These are phyloP conservation scores for Hydrotaea cyrtoneurina DNA, from an alignment of 2,888 invertebrate genomes.

Conservation along the genomic window DNA sequence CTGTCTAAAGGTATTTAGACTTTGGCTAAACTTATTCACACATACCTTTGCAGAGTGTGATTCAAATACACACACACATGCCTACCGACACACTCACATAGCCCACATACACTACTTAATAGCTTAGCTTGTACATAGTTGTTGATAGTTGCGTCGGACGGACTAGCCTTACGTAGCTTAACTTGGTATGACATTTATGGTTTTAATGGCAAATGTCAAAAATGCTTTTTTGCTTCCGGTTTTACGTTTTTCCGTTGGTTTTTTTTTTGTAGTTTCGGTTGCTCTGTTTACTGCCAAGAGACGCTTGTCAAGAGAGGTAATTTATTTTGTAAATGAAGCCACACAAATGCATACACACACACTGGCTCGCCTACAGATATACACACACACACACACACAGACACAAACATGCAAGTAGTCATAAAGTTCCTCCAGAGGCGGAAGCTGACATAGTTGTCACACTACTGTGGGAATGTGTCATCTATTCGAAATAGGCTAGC, in stretches of 20 bases:
- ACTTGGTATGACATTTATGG: conserved; percentile 79
- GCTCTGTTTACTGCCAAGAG: conserved; percentile 38
- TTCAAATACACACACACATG: neutral
- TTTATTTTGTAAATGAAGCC: conserved; percentile 74
- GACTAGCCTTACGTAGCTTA: conserved; percentile 72
- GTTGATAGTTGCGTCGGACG: neutral
- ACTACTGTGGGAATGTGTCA: no score
- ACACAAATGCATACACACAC: conserved; percentile 27
- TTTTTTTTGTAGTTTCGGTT: conserved; percentile 23
- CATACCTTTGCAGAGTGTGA: conserved; percentile 3
- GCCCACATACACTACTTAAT: conserved; percentile 40
- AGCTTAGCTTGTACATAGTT: conserved; percentile 37
- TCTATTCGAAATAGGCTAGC: no score
- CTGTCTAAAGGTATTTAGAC: conserved; percentile 79
- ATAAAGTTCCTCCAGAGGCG: no score
- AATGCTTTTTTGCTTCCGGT: conserved; percentile 71
- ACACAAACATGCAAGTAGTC: neutral
- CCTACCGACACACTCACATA: neutral
- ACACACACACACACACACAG: neutral
- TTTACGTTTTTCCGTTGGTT: neutral
- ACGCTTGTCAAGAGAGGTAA: conserved; percentile 72
- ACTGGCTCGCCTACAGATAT: neutral
- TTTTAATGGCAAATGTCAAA: conserved; percentile 77
- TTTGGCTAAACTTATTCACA: conserved; percentile 72
- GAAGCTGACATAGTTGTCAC: no score